Percentiles rank a stretch among this genome's conserved stretches.
Evolutionary conservation across 2,113 vertebrate species (phyloP).

Genomic region (Vulpes lagopus): DNA sequence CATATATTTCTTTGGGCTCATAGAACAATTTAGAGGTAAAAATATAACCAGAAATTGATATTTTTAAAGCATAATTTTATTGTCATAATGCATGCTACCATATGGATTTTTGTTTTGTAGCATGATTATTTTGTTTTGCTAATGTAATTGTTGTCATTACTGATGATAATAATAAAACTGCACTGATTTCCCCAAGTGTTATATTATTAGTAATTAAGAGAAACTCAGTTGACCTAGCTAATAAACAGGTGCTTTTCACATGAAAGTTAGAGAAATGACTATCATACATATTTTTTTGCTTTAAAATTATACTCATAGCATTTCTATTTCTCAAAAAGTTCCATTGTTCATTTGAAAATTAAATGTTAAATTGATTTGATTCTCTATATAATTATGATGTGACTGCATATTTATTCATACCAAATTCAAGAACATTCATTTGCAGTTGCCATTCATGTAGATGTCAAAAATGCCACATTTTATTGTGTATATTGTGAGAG

Average conservation of each 20-base stretch:
- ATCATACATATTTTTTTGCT: background rate
- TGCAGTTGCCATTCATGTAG: slow-evolving; percentile 72
- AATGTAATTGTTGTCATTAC: background rate
- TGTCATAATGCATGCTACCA: background rate
- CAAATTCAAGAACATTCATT: slow-evolving; percentile 74
- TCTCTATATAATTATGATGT: slow-evolving; percentile 64
- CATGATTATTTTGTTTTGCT: background rate
- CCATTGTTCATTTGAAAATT: slow-evolving; percentile 65
- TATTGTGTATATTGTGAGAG: slow-evolving; percentile 68
- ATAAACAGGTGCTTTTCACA: background rate
- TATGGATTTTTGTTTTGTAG: background rate
- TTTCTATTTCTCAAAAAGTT: background rate
- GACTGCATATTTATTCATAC: slow-evolving; percentile 80
- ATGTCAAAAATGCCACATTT: slow-evolving; percentile 75
- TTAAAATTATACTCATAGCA: background rate
- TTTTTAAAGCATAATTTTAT: background rate
- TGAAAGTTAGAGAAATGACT: background rate
- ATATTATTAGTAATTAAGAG: background rate
- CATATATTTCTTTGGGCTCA: background rate
- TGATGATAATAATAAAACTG: background rate
- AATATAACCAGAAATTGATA: background rate
- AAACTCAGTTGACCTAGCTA: background rate
- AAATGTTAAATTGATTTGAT: slow-evolving; percentile 77
- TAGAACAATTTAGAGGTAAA: background rate
- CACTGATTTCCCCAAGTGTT: background rate